Evolutionary conservation across 2,797 vertebrate species (phyloP).

Genomic region (Brachyalestes nurse): DNA sequence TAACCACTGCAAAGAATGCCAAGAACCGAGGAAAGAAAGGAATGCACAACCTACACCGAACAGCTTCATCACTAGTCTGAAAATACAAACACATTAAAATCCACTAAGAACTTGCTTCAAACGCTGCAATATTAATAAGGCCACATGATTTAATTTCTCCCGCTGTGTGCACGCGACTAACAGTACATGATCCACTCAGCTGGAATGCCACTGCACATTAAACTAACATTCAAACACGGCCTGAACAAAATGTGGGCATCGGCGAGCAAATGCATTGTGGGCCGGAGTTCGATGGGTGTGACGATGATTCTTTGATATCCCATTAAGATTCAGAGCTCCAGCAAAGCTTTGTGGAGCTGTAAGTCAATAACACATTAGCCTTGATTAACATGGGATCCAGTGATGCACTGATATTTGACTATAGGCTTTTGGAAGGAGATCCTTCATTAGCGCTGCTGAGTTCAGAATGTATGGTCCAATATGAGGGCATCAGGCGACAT

Average conservation of each 20-base stretch:
- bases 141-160: slow-evolving; percentile 26
- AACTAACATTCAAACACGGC: slow-evolving; percentile 25
- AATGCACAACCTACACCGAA: not conserved
- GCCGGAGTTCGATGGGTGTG: slow-evolving; percentile 55
- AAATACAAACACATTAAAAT: not conserved
- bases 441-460: slow-evolving; percentile 28
- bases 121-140: slow-evolving; percentile 6
- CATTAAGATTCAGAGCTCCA: slow-evolving; percentile 62
- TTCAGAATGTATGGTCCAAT: not conserved
- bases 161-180: not conserved
- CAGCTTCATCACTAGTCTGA: too few relatives aligned
- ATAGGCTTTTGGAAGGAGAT: slow-evolving; percentile 27
- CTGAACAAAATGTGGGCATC: slow-evolving; percentile 25
- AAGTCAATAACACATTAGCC: slow-evolving; percentile 65
- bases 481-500: not conserved
- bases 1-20: not conserved
- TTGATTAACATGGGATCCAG: not conserved
- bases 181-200: slow-evolving; percentile 21
- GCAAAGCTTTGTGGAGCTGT: slow-evolving; percentile 44
- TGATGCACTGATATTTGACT: slow-evolving; percentile 37
- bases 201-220: slow-evolving; percentile 8
- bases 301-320: slow-evolving; percentile 63
- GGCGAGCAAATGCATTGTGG: slow-evolving; percentile 49
- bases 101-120: slow-evolving; percentile 4
- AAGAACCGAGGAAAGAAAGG: not conserved